Evolutionary conservation across 2,113 vertebrate species (phyloP).

Genomic region (Pimephales promelas): DNA sequence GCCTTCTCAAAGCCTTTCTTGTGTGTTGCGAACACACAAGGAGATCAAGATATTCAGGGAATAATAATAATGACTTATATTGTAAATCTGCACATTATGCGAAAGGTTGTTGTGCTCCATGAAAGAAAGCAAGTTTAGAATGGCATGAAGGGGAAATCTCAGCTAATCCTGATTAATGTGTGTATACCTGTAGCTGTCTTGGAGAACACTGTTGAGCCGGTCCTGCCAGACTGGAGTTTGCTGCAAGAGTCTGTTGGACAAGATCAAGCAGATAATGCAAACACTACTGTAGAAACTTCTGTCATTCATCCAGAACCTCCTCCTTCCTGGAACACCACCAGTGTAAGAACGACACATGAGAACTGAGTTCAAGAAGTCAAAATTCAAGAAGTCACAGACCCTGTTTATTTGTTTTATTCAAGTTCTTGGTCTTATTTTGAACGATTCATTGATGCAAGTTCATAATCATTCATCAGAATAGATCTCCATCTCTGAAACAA

Average conservation of each 20-base stretch:
- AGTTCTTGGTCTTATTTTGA: background rate
- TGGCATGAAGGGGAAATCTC: background rate
- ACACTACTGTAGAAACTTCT: conserved; percentile 6
- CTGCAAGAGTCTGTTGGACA: conserved; percentile 43
- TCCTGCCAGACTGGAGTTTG: conserved; percentile 49
- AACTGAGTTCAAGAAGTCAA: background rate
- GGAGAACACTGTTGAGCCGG: background rate
- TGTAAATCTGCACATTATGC: background rate
- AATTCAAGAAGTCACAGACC: background rate
- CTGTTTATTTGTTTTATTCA: background rate
- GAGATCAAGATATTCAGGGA: background rate
- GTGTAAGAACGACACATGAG: conserved; percentile 53
- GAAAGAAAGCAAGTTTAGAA: no score
- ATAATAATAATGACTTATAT: background rate
- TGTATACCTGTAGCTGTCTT: conserved; percentile 34
- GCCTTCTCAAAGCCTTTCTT: background rate
- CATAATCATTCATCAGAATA: background rate
- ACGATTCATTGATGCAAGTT: background rate
- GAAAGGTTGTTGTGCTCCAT: background rate
- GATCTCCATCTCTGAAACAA: no score
- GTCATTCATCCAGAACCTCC: conserved; percentile 21
- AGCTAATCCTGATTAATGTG: background rate
- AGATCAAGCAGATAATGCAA: conserved; percentile 25
- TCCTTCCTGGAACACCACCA: background rate
- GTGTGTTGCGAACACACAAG: background rate